Base-by-base conservation (phyloP, 2,797 vertebrate species). In the Clamator glandarius region DNA sequence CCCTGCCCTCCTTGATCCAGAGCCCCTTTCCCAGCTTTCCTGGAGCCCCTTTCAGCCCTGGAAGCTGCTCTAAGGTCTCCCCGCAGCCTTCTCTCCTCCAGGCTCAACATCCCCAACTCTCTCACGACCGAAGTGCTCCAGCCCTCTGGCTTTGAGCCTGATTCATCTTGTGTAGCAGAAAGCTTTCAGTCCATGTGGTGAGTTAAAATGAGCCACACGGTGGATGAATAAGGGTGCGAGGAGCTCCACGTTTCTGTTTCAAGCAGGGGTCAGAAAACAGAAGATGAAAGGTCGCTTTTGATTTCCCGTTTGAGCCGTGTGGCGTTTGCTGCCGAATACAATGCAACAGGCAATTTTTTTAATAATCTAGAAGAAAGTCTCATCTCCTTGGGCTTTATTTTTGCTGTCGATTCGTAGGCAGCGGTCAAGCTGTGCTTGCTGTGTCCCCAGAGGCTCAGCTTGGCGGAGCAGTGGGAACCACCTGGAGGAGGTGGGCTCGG, bases 221-320 rank as follows among this genome's bases (percentile, higher is more conserved):
- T 0, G 8, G 44, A 59, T 35, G 62, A 35, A 9, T 5, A 19
- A 0, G 12, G 50, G 18, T 8, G 14, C n/a, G 25, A n/a, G 44
- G 42, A 58, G n/a, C 55, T 33, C 25, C 31, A 5, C 1, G 0
- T 19, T 20, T 31, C 35, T 33, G 35, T 16, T 72, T 36, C 5
- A 13, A 35, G 15, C 23, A 9, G 69, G 69, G 46, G 19, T 15
- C 29, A 13, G 20, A 51, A 58, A 44, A 25, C 1, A 16, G 9
- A 11, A 10, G 12, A 10, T 21, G 52, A 48, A 70, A 46, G 36
- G 58, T 20, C 11, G 3, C 4, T 1, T 35, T 15, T 21, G 35
- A n/a, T 3, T n/a, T 36, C 73, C 46, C 19, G 0, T 28, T 44
- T 14, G 35, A 48, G 51, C 31, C 33, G 31, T 15, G 21, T 58